A percentile compares a stretch with the other conserved stretches of the same genome.
Conservation (phyloP, 1,140 invertebrate species). For the Pentalonia nigronervosa region DNA sequence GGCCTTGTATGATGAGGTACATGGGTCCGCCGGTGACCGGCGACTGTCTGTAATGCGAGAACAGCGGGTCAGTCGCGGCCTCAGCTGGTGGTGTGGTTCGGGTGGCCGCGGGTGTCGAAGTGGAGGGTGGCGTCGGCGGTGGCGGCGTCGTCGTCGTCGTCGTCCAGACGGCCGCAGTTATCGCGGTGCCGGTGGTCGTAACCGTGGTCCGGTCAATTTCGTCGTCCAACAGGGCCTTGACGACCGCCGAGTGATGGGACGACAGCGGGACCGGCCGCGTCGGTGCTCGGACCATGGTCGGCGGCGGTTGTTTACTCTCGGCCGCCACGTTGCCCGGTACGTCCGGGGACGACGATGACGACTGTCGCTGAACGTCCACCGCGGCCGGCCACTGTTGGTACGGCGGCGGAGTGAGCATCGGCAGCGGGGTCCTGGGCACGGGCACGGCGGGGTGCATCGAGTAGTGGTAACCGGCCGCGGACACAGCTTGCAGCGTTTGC, state of each 20-base stretch:
- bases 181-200: constrained; percentile 65
- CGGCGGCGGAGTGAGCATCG: constrained; percentile 76
- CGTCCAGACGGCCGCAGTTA: constrained; percentile 60
- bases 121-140: constrained; percentile 61
- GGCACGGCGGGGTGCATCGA: constrained; percentile 63
- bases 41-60: constrained; percentile 71
- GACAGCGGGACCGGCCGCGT: neutral
- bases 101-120: constrained; percentile 29
- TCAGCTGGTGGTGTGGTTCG: neutral
- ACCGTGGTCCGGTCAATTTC: constrained; percentile 40
- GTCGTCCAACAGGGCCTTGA: constrained; percentile 23
- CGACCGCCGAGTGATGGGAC: neutral
- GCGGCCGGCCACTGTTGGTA: constrained; percentile 66
- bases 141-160: constrained; percentile 58
- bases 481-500: neutral
- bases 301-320: constrained; percentile 48
- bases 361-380: constrained; percentile 61
- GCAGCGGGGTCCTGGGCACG: constrained; percentile 66
- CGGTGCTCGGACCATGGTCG: neutral
- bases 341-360: constrained; percentile 31
- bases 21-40: constrained; percentile 70
- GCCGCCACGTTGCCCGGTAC: neutral
- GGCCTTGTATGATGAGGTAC: constrained; percentile 82
- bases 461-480: constrained; percentile 20
- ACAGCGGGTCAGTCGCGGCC: constrained; percentile 60